Percentiles rank a stretch among this genome's conserved stretches.
These are phyloP conservation scores for Isurus oxyrinchus DNA, from an alignment of 2,113 vertebrate species.

Conservation along the genomic window DNA sequence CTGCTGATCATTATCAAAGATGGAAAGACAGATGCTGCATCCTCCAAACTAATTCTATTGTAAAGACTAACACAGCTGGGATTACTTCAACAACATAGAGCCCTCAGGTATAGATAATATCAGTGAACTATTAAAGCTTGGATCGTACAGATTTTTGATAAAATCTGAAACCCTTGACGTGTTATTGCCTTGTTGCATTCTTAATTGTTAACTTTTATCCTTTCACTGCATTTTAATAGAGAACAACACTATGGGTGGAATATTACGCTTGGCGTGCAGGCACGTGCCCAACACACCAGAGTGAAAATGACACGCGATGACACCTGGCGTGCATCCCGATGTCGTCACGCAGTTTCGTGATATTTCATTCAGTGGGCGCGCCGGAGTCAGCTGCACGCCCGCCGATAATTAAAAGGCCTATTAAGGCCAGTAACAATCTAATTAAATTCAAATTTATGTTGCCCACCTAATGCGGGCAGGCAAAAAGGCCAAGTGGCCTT, in stretches of 20 bases:
- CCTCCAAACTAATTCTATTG: not conserved
- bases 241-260: not conserved
- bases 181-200: not conserved
- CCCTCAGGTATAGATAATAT: not conserved
- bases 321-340: too few species aligned
- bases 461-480: too few species aligned
- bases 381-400: too few species aligned
- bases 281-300: too few species aligned
- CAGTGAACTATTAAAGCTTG: not conserved
- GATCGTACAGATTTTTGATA: not conserved
- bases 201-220: not conserved
- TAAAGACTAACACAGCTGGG: not conserved
- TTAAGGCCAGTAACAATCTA: too few species aligned
- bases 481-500: too few species aligned
- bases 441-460: too few species aligned
- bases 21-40: not conserved
- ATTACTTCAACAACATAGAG: not conserved
- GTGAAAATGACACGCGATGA: too few species aligned
- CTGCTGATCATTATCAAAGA: not conserved
- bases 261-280: too few species aligned
- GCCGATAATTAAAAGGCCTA: too few species aligned
- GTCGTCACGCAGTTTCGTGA: too few species aligned
- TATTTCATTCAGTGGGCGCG: too few species aligned
- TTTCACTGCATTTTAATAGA: not conserved
- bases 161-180: not conserved